These are phyloP conservation scores for Metopia argyrocephala DNA, from an alignment of 2,888 invertebrate genomes.

Conservation along the genomic window DNA sequence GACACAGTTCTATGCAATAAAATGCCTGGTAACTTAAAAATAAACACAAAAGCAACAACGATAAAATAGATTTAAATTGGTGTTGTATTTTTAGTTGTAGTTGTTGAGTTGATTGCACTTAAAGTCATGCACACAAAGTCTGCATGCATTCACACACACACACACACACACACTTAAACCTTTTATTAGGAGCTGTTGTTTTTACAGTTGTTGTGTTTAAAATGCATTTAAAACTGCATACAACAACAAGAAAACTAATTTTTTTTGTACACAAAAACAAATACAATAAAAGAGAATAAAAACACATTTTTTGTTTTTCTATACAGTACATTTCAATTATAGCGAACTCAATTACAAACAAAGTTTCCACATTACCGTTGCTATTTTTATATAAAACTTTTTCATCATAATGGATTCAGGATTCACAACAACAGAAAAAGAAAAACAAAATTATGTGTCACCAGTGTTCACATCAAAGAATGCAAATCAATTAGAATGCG, in stretches of 20 bases:
- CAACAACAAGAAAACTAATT: background rate
- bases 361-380: too few relatives aligned
- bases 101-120: conserved; percentile 62
- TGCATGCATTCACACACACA: conserved; percentile 24
- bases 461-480: too few relatives aligned
- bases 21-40: conserved; percentile 55
- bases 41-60: too few relatives aligned
- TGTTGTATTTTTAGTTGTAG: conserved; percentile 32
- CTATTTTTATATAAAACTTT: too few relatives aligned
- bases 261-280: background rate
- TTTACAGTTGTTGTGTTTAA: conserved; percentile 49
- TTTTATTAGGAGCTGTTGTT: background rate
- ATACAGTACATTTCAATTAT: conserved; percentile 23
- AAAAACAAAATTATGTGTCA: too few relatives aligned
- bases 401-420: too few relatives aligned
- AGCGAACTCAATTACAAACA: too few relatives aligned
- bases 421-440: too few relatives aligned
- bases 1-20: background rate
- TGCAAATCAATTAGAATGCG: too few relatives aligned
- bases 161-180: background rate
- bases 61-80: background rate
- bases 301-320: conserved; percentile 27
- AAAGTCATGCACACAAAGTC: conserved; percentile 40
- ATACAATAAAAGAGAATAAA: too few relatives aligned
- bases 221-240: conserved; percentile 64